Conservation (phyloP, 2,888 invertebrate species). For the Lagria hirta region DNA sequence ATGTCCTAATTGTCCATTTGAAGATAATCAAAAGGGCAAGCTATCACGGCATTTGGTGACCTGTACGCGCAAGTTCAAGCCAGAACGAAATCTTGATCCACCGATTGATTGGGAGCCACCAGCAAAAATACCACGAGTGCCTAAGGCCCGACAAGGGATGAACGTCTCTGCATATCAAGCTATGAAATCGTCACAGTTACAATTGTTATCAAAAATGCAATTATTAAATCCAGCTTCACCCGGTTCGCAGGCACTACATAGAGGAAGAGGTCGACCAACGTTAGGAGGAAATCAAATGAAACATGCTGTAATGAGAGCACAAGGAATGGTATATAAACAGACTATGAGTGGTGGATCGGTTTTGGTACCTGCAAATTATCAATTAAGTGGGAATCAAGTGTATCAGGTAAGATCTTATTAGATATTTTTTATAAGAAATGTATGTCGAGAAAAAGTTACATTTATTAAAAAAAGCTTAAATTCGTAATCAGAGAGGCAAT, state of each 20-base stretch:
- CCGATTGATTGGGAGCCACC: slow-evolving; percentile 92
- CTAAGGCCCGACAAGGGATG: slow-evolving; percentile 50
- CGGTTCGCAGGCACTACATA: slow-evolving; percentile 38
- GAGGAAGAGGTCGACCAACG: slow-evolving; percentile 50
- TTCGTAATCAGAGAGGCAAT: too few relatives aligned
- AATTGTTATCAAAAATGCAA: slow-evolving; percentile 50
- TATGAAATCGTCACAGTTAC: slow-evolving; percentile 52
- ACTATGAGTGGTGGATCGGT: slow-evolving; percentile 60
- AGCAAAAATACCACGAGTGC: slow-evolving; percentile 83
- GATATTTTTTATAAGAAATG: slow-evolving; percentile 1
- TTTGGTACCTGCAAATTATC: slow-evolving; percentile 62
- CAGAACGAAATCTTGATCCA: slow-evolving; percentile 82
- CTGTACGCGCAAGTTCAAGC: slow-evolving; percentile 87
- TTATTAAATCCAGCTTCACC: slow-evolving; percentile 36
- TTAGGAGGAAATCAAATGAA: slow-evolving; percentile 30
- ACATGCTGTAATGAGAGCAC: slow-evolving; percentile 45
- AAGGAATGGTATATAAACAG: slow-evolving; percentile 69
- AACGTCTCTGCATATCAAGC: slow-evolving; percentile 55
- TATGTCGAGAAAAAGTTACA: too few relatives aligned
- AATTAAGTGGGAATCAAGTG: slow-evolving; percentile 62
- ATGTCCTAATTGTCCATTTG: slow-evolving; percentile 91
- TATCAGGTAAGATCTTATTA: slow-evolving; percentile 58
- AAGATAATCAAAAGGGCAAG: slow-evolving; percentile 91
- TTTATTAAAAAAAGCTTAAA: too few relatives aligned
- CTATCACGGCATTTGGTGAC: slow-evolving; percentile 83